Base-by-base conservation (phyloP, 1,140 invertebrate genomes). In the Sinella curviseta region DNA sequence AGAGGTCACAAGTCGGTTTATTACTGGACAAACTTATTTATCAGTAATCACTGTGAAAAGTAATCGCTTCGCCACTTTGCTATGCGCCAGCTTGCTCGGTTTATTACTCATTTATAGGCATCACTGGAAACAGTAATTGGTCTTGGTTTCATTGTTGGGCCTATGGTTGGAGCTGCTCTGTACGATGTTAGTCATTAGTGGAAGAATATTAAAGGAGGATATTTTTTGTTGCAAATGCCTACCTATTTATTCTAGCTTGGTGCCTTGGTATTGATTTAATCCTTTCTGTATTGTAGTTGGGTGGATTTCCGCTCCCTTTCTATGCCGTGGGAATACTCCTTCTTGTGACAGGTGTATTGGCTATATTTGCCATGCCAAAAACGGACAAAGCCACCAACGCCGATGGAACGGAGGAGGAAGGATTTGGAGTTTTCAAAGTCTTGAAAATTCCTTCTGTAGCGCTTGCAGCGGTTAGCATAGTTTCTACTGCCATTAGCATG, bases 51-150 rank as follows among this genome's bases (percentile, higher is more conserved):
- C n/a, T n/a, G n/a, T n/a, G n/a, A n/a, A n/a, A n/a, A n/a, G n/a
- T n/a, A n/a, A n/a, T n/a, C n/a, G n/a, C n/a, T n/a, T n/a, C n/a
- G n/a, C n/a, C n/a, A n/a, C n/a, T n/a, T n/a, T n/a, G n/a, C n/a
- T n/a, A n/a, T n/a, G n/a, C n/a, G n/a, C n/a, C n/a, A n/a, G n/a
- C n/a, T n/a, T n/a, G n/a, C n/a, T n/a, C n/a, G n/a, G n/a, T n/a
- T n/a, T n/a, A n/a, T n/a, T n/a, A n/a, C n/a, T n/a, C 39, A 48
- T 48, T 48, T 48, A 48, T 48, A 48, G 39, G 39, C 93, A 0
- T 91, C 92, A 0, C 86, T 97, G 80, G 95, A 97, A 87, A 96
- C 95, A 0, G 97, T 94, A 85, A 95, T 94, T 85, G 96, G 95
- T 0, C 86, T 97, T 0, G 95, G 95, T 0, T 89, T 95, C 24